These are phyloP conservation scores for Oryctes rhinoceros DNA, from an alignment of 1,140 invertebrate species.

Conservation along the genomic window DNA sequence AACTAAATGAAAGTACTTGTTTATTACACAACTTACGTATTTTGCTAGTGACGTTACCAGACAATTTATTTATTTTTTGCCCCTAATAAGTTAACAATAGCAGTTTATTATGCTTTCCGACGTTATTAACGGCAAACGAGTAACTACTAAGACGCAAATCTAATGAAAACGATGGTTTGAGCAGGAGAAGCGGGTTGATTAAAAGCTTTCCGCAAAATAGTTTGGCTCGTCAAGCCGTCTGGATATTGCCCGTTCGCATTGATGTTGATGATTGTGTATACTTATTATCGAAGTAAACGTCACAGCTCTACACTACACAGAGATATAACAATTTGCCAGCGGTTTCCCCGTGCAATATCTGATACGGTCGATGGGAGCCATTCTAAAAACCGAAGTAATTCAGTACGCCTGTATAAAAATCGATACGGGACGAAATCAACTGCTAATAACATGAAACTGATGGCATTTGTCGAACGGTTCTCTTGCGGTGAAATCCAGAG, in stretches of 20 bases:
- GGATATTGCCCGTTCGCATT: background rate
- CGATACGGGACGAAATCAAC: slow-evolving; percentile 1
- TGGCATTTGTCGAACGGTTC: slow-evolving; percentile 3
- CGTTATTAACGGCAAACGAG: background rate
- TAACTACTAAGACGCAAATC: background rate
- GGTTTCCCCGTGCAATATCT: background rate
- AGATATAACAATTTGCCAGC: background rate
- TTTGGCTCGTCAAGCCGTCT: background rate
- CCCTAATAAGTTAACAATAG: background rate
- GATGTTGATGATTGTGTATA: background rate
- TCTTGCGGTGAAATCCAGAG: slow-evolving; percentile 12
- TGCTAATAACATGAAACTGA: slow-evolving; percentile 19
- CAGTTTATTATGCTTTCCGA: background rate
- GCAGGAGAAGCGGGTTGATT: background rate
- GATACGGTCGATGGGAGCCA: background rate
- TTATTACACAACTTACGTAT: background rate
- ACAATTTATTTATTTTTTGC: background rate
- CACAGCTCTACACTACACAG: background rate
- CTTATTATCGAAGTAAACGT: background rate
- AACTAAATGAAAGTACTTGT: background rate
- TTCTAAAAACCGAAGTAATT: background rate
- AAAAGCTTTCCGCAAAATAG: background rate
- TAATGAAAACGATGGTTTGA: background rate
- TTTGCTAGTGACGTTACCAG: background rate
- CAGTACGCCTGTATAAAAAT: background rate